These are phyloP conservation scores for Drosophila insularis DNA, from an alignment of 1,140 invertebrate species.

Conservation along the genomic window DNA sequence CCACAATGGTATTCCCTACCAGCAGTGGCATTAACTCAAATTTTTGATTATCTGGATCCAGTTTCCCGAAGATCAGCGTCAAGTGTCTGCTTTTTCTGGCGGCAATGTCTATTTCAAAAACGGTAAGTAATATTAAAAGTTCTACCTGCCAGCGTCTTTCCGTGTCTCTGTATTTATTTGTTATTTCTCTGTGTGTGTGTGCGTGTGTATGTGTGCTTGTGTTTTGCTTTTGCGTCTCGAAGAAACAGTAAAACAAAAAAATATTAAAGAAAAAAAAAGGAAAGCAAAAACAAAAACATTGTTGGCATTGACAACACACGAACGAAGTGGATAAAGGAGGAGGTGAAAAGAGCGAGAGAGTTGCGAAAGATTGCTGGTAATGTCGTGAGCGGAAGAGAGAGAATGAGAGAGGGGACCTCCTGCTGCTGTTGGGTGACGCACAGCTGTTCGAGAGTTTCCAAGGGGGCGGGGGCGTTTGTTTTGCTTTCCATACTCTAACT, in stretches of 20 bases:
- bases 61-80: slow-evolving; percentile 64
- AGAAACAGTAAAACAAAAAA: slow-evolving; percentile 6
- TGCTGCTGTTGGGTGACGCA: slow-evolving; percentile 44
- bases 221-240: slow-evolving; percentile 30
- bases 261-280: too few relatives aligned
- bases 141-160: not conserved
- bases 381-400: not conserved
- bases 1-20: slow-evolving; percentile 76
- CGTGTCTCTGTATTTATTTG: not conserved
- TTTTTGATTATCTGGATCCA: slow-evolving; percentile 69
- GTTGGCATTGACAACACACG: slow-evolving; percentile 41
- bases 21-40: slow-evolving; percentile 70
- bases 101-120: slow-evolving; percentile 75
- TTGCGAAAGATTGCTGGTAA: not conserved
- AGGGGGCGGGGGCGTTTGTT: slow-evolving; percentile 20
- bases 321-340: not conserved
- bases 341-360: not conserved
- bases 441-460: slow-evolving; percentile 38
- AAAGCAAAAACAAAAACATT: slow-evolving; percentile 14
- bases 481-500: slow-evolving; percentile 35
- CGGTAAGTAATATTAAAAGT: slow-evolving; percentile 57
- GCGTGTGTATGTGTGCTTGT: slow-evolving; percentile 19
- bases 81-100: slow-evolving; percentile 73
- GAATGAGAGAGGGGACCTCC: not conserved
- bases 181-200: not conserved